Base-by-base conservation (phyloP, 2,113 vertebrate genomes). In the Poeciliopsis occidentalis region DNA sequence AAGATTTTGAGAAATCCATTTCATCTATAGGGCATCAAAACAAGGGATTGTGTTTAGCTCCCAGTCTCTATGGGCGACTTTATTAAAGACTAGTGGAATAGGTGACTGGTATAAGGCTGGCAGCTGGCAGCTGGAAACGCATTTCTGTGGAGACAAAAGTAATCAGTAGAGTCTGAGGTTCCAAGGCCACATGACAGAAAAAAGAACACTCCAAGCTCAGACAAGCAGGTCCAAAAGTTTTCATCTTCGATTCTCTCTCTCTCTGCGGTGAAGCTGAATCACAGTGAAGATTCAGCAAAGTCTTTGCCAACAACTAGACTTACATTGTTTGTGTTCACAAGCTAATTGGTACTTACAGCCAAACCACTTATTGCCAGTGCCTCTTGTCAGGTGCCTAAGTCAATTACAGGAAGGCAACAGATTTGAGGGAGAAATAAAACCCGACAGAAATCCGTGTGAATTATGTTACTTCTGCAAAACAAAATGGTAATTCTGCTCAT, bases 41-140 rank as follows among this genome's bases (percentile, higher is more conserved):
- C 75, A 89, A 81, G 73, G 82, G 87, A 84, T 86, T 84, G 82
- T 62, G 84, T 85, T 91, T 79, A 89, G 87, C 88, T 89, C 82
- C 44, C 73, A 2, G 76, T 76, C 81, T 89, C 78, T 67, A 69
- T 26, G 87, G 80, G 60, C 22, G 78, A 88, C 87, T 91, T 88
- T 88, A 90, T 90, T 86, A 87, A 88, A 87, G 80, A 80, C 80
- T 29, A 39, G 76, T 61, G 79, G 69, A 80, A 83, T 60, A 86
- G 81, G 85, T 86, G 89, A 89, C 73, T 78, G 85, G 78, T 80
- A 73, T 88, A 85, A 60, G 76, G 82, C 77, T 73, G 67, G 78
- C 78, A 85, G 87, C 84, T 83, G 68, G 78, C 77, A 83, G 87
- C 83, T 84, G 83, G 79, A 84, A 78, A 87, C 83, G 87, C 83